phyloP scores from a whole-genome alignment of 2,888 invertebrate species.

The Altica lythri region DNA sequence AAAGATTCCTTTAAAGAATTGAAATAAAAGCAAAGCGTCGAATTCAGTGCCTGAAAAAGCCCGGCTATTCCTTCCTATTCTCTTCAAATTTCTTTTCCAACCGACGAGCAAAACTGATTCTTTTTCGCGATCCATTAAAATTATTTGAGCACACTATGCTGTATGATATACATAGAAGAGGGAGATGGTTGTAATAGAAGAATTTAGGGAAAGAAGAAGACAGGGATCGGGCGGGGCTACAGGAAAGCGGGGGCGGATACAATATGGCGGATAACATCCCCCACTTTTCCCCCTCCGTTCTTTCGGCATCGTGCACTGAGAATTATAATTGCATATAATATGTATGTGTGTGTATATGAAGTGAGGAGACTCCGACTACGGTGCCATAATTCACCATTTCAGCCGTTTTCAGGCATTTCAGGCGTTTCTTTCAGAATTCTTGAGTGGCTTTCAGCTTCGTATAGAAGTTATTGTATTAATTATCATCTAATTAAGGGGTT shows the following conservation, averaged over 20 bases:
- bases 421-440: constrained; percentile 29
- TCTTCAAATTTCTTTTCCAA: constrained; percentile 46
- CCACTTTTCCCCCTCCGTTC: constrained; percentile 51
- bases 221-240: constrained; percentile 51
- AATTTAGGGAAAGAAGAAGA: constrained; percentile 45
- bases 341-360: constrained; percentile 52
- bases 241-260: constrained; percentile 56
- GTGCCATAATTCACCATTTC: constrained; percentile 51
- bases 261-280: constrained; percentile 57
- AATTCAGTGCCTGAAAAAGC: constrained; percentile 40
- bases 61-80: constrained; percentile 40
- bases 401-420: constrained; percentile 32
- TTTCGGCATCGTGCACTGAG: constrained; percentile 54
- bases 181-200: constrained; percentile 44
- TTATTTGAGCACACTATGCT: constrained; percentile 55
- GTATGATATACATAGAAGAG: constrained; percentile 54
- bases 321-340: constrained; percentile 59
- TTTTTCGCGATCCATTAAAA: constrained; percentile 58
- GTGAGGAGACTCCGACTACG: constrained; percentile 35
- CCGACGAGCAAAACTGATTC: constrained; percentile 53
- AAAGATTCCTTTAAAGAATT: constrained; percentile 37
- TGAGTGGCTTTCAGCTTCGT: constrained; percentile 34
- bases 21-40: constrained; percentile 43
- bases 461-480: constrained; percentile 51
- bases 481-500: constrained; percentile 51